These are phyloP conservation scores for Neolamprologus variostigma DNA, from an alignment of 2,113 vertebrate genomes.

Conservation along the genomic window DNA sequence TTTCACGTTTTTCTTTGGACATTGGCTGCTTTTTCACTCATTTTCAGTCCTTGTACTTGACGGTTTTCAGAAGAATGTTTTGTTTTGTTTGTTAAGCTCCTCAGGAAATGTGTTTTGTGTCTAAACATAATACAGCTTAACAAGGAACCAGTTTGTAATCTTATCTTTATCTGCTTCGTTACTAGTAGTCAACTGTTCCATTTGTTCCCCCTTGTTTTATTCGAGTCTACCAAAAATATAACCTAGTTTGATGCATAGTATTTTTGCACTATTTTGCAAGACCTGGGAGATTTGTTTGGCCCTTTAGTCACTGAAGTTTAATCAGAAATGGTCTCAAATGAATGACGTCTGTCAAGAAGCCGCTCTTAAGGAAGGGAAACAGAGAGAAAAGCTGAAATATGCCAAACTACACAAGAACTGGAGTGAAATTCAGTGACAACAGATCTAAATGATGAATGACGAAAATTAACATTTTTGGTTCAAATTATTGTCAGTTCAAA, in stretches of 20 bases:
- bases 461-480: background rate
- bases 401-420: background rate
- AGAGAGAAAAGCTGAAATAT: background rate
- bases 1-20: background rate
- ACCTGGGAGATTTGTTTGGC: background rate
- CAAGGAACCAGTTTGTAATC: background rate
- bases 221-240: rapidly evolving
- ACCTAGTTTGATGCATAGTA: rapidly evolving
- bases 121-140: background rate
- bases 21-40: background rate
- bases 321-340: background rate
- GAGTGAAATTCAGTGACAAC: background rate
- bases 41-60: background rate
- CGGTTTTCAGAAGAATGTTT: background rate
- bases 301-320: background rate
- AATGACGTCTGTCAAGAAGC: background rate
- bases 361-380: background rate
- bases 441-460: background rate
- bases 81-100: background rate
- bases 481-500: background rate
- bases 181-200: background rate
- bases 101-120: background rate
- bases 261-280: background rate
- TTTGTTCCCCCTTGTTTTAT: background rate
- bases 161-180: background rate